Conservation (phyloP, 2,113 vertebrate species). For the Corythornis vintsioides region DNA sequence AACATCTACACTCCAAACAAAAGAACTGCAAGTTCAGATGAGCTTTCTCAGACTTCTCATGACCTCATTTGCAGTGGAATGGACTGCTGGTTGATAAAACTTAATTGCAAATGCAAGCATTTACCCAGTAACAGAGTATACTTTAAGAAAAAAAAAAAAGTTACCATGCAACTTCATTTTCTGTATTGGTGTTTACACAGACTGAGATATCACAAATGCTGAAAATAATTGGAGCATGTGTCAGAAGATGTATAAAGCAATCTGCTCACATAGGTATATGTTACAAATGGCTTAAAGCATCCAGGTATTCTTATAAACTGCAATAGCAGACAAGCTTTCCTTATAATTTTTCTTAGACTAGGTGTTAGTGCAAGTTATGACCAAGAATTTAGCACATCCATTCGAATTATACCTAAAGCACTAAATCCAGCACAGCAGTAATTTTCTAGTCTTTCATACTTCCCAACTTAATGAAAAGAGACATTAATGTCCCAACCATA, state of each 20-base stretch:
- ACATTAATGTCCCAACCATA: constrained; percentile 49
- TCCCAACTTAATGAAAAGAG: constrained; percentile 68
- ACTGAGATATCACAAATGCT: neutral
- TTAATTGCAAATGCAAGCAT: neutral
- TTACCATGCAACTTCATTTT: neutral
- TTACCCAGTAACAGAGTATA: neutral
- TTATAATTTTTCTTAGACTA: constrained; percentile 23
- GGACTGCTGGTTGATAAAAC: neutral
- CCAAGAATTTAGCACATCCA: constrained; percentile 31
- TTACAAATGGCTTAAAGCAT: neutral
- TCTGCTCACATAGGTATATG: neutral
- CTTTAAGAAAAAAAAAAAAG: neutral
- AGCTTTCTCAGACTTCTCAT: neutral
- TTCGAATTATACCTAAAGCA: constrained; percentile 24
- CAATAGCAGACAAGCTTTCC: neutral
- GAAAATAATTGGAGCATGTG: neutral
- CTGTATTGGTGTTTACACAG: neutral
- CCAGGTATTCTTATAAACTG: neutral
- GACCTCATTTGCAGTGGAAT: neutral
- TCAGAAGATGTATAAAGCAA: neutral
- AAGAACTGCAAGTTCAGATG: neutral
- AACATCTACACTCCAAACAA: constrained; percentile 21
- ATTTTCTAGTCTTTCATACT: constrained; percentile 68
- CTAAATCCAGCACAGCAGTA: constrained; percentile 31
- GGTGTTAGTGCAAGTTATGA: constrained; percentile 14